Conservation (phyloP, 2,888 invertebrate species). For the Hesperia comma region DNA sequence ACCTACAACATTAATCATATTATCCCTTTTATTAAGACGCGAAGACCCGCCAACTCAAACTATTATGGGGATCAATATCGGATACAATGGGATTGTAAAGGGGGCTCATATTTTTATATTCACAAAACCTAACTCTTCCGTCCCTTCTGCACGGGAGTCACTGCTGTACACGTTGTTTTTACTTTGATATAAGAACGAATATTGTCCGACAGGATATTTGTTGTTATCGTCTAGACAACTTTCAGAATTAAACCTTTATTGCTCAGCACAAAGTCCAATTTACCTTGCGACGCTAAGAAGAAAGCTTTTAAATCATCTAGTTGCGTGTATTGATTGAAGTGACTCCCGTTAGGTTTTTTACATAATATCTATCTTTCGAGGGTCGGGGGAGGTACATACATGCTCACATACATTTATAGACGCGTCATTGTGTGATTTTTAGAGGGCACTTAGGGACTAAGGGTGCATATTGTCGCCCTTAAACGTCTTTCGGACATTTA, state of each 20-base stretch:
- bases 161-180: constrained; percentile 52
- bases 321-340: constrained; percentile 83
- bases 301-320: constrained; percentile 80
- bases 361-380: constrained; percentile 79
- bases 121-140: constrained; percentile 81
- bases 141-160: constrained; percentile 55
- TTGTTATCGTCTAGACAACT: constrained; percentile 65
- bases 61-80: constrained; percentile 82
- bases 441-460: constrained; percentile 34
- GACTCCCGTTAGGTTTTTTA: constrained; percentile 81
- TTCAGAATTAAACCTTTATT: constrained; percentile 52
- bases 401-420: constrained; percentile 45
- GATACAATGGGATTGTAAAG: constrained; percentile 82
- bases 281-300: constrained; percentile 52
- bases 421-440: constrained; percentile 38
- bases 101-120: constrained; percentile 83
- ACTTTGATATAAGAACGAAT: constrained; percentile 61
- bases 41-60: constrained; percentile 75
- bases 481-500: constrained; percentile 30
- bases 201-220: constrained; percentile 63
- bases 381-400: constrained; percentile 68
- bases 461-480: constrained; percentile 34
- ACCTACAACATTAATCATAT: constrained; percentile 62
- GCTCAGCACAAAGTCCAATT: constrained; percentile 52
- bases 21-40: constrained; percentile 76